A percentile compares a stretch with the other conserved stretches of the same genome.
phyloP scores from a whole-genome alignment of 2,888 invertebrate genomes.

The Caenorhabditis macrosperma region DNA sequence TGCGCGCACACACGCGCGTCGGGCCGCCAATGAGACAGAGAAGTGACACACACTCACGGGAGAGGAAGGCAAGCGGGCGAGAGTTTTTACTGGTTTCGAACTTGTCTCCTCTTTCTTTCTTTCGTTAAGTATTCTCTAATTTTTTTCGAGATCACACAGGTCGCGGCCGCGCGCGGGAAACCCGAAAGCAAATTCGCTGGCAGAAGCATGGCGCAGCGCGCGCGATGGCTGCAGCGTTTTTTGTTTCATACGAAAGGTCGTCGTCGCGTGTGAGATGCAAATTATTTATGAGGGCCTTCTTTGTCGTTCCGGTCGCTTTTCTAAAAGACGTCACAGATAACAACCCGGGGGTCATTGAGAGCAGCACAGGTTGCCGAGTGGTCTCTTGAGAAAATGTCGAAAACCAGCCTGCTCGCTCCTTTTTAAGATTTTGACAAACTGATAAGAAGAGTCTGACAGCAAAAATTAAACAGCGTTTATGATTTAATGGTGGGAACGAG shows the following conservation, averaged over 20 bases:
- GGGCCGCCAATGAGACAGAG: slow-evolving; percentile 20
- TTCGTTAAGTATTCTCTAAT: background rate
- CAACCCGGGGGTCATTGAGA: background rate
- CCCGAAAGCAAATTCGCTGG: background rate
- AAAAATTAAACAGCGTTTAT: background rate
- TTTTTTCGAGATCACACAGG: slow-evolving; percentile 16
- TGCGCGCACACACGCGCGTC: slow-evolving; percentile 31
- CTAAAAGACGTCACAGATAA: background rate
- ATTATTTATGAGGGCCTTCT: background rate
- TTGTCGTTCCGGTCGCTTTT: background rate
- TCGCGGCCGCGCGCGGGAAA: too few species aligned
- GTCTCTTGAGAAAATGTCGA: background rate
- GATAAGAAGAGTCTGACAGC: background rate
- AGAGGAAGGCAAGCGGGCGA: background rate
- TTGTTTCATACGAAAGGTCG: slow-evolving; percentile 1
- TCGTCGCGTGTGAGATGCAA: background rate
- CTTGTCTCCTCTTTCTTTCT: slow-evolving; percentile 17
- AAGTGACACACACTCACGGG: slow-evolving; percentile 12
- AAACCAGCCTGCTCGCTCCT: too few species aligned
- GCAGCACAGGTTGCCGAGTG: background rate
- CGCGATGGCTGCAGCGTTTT: background rate
- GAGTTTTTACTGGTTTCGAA: slow-evolving; percentile 47
- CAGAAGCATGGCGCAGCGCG: too few species aligned
- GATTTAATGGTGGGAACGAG: background rate
- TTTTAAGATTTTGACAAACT: too few species aligned